Evolutionary conservation across 2,888 invertebrate genomes (phyloP), one percentile per base, ranked within the genome.

Genomic region (Clunio marinus): DNA sequence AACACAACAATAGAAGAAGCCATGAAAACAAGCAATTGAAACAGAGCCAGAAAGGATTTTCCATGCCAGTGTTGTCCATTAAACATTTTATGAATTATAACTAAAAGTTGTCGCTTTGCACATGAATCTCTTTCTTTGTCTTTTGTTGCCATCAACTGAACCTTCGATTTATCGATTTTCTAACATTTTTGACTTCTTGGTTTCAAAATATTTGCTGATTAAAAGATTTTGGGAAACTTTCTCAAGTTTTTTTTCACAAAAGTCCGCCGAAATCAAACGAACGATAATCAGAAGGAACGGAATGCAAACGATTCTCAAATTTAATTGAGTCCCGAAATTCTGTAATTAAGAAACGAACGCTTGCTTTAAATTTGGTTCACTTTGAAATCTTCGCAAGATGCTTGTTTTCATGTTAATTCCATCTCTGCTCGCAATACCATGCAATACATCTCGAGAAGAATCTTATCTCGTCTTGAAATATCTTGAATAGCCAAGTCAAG

Each of bases 341-440:
- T n/a, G 10, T 41, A 41, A 41, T 41, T 41, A 41, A 41, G 41
- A 41, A n/a, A n/a, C n/a, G n/a, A n/a, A n/a, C n/a, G n/a, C n/a
- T n/a, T n/a, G n/a, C n/a, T n/a, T n/a, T n/a, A n/a, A n/a, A n/a
- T n/a, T n/a, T n/a, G n/a, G n/a, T n/a, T n/a, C n/a, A n/a, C n/a
- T n/a, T n/a, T n/a, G n/a, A n/a, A n/a, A n/a, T n/a, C n/a, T n/a
- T n/a, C n/a, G n/a, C 32, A 32, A 32, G 32, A 10, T 8, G 32
- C 10, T 32, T 32, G 7, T 5, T 5, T 32, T 32, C 7, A 10
- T 32, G 5, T 32, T 32, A 32, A 32, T 32, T 51, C 22, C 45
- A 17, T 17, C 20, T 51, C 51, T 2, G 41, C 41, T 41, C 10
- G 41, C 41, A 41, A 41, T 15, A 41, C 4, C 3, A 20, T 17